phyloP scores from a whole-genome alignment of 2,888 invertebrate species.

The Ephialtes manifestator region DNA sequence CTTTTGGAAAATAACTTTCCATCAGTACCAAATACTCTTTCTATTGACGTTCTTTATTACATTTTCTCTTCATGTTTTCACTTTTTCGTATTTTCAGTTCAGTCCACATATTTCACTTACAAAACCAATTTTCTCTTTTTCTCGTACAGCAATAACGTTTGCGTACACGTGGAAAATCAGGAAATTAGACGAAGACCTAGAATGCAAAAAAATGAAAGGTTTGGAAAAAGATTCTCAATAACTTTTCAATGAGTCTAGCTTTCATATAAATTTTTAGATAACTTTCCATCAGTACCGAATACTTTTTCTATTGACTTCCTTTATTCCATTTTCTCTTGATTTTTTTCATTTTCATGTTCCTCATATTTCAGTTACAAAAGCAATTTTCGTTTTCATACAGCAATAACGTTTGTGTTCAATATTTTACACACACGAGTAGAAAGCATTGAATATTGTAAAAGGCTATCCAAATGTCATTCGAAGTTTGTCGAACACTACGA shows the following conservation, averaged over 20 bases:
- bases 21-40: neutral
- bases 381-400: neutral
- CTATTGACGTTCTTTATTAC: neutral
- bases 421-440: neutral
- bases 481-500: constrained; percentile 16
- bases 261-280: neutral
- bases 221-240: neutral
- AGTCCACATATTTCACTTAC: neutral
- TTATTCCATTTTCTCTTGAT: neutral
- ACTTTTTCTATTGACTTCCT: neutral
- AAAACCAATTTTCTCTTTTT: neutral
- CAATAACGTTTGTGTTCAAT: neutral
- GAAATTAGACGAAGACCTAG: too few species aligned
- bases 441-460: neutral
- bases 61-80: neutral
- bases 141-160: neutral
- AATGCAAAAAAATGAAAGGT: too few species aligned
- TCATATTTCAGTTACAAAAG: neutral
- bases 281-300: neutral
- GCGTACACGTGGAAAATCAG: too few species aligned
- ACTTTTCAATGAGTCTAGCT: neutral
- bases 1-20: neutral
- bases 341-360: neutral
- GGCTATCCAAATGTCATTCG: constrained; percentile 4
- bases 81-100: neutral